These are phyloP conservation scores for Acronicta aceris DNA, from an alignment of 2,888 invertebrate species.

Conservation along the genomic window DNA sequence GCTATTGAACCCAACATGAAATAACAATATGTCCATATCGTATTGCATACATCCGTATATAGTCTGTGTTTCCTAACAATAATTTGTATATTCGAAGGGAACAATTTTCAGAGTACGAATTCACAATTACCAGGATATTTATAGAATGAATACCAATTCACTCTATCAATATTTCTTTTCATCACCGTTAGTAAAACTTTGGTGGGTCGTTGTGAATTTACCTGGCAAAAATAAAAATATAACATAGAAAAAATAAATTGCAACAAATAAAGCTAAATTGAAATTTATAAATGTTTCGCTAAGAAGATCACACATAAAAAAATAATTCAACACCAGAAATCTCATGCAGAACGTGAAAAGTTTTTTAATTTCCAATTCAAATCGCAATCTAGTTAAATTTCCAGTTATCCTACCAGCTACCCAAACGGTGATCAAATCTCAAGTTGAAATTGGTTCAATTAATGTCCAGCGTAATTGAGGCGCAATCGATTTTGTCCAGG, in stretches of 20 bases:
- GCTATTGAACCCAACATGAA: constrained; percentile 14
- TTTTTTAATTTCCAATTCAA: constrained; percentile 35
- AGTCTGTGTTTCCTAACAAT: constrained; percentile 3
- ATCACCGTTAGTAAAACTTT: too few species aligned
- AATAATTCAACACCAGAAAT: neutral
- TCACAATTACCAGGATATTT: too few species aligned
- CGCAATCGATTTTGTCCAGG: constrained; percentile 30
- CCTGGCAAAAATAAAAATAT: too few species aligned
- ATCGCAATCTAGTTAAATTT: constrained; percentile 40
- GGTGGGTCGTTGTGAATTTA: too few species aligned
- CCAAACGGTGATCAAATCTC: constrained; percentile 25
- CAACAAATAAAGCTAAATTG: too few species aligned
- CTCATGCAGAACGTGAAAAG: constrained; percentile 20
- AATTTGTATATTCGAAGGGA: neutral
- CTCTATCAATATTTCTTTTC: too few species aligned
- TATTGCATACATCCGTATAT: neutral
- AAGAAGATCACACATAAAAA: constrained; percentile 1
- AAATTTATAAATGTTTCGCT: too few species aligned
- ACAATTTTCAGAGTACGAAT: neutral
- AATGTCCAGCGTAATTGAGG: constrained; percentile 35
- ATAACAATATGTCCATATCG: neutral
- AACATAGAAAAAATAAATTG: too few species aligned
- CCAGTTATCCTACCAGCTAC: constrained; percentile 25
- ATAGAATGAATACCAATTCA: too few species aligned
- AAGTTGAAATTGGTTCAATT: constrained; percentile 43